Evolutionary conservation across 2,888 invertebrate genomes (phyloP).

Genomic region (Nineta flava): DNA sequence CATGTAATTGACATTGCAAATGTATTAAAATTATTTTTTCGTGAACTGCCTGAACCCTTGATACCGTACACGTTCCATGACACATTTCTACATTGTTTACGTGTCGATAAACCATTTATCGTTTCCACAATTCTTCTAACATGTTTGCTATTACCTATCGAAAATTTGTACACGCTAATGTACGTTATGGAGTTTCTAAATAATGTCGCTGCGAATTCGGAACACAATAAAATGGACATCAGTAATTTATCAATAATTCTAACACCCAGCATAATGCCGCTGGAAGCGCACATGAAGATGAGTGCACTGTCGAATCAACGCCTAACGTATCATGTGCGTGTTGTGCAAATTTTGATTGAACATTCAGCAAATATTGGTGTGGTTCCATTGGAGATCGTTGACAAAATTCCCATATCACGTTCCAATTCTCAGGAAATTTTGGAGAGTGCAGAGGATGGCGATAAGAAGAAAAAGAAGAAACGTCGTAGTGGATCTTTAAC

Average conservation of each 20-base stretch:
- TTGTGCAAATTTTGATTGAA: slow-evolving; percentile 62
- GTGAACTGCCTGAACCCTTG: slow-evolving; percentile 72
- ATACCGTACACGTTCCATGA: slow-evolving; percentile 61
- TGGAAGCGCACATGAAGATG: slow-evolving; percentile 34
- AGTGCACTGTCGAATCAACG: slow-evolving; percentile 38
- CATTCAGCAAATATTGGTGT: slow-evolving; percentile 60
- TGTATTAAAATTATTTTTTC: slow-evolving; percentile 69
- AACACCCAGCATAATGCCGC: slow-evolving; percentile 74
- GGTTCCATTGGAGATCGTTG: slow-evolving; percentile 42
- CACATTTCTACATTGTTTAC: slow-evolving; percentile 49
- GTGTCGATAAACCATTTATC: slow-evolving; percentile 39
- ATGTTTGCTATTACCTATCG: slow-evolving; percentile 55
- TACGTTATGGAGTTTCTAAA: slow-evolving; percentile 68
- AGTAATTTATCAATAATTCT: slow-evolving; percentile 74
- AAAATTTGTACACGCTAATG: slow-evolving; percentile 62
- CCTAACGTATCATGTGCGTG: slow-evolving; percentile 49
- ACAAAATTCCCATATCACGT: slow-evolving; percentile 23
- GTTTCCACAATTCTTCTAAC: slow-evolving; percentile 48
- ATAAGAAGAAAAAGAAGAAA: slow-evolving; percentile 52
- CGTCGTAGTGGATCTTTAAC: slow-evolving; percentile 75
- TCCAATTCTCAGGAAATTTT: background rate
- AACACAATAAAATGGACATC: slow-evolving; percentile 67
- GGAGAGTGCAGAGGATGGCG: slow-evolving; percentile 26
- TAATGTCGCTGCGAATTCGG: slow-evolving; percentile 49
- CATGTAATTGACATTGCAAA: slow-evolving; percentile 75